Conservation (phyloP, 2,888 invertebrate genomes). For the Polyommatus icarus region DNA sequence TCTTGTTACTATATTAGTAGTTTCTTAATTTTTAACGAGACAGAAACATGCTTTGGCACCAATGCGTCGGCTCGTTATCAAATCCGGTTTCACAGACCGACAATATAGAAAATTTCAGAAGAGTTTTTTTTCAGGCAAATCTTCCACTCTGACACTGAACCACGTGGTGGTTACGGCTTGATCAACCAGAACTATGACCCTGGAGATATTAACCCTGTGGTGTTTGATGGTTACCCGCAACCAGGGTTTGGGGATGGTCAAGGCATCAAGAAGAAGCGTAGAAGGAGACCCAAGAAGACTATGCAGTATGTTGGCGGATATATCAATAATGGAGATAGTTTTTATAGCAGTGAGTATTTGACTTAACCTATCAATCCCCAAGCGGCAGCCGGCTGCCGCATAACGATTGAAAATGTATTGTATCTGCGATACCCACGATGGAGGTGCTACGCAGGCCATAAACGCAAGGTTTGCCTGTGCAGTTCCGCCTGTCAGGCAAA, state of each 20-base stretch:
- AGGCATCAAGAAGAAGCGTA: conserved; percentile 48
- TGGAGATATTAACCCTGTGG: conserved; percentile 27
- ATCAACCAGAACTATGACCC: conserved; percentile 38
- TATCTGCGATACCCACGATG: no score
- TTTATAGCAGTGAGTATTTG: conserved; percentile 8
- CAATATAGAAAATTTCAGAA: neutral
- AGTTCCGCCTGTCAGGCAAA: no score
- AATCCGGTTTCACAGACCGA: neutral
- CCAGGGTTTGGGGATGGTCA: conserved; percentile 8
- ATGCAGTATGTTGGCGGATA: conserved; percentile 38
- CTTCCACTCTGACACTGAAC: conserved; percentile 33
- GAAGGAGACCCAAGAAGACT: conserved; percentile 40
- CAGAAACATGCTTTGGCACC: no score
- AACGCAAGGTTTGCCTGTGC: no score
- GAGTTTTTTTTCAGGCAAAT: conserved; percentile 46
- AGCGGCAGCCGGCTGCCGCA: no score
- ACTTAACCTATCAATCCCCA: no score
- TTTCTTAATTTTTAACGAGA: no score
- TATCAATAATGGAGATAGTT: conserved; percentile 36
- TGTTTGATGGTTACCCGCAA: conserved; percentile 37
- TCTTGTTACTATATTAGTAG: no score
- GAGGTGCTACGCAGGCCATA: no score
- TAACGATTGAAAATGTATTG: no score
- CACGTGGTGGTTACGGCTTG: conserved; percentile 42
- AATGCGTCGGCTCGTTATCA: no score